Conservation (phyloP, 2,888 invertebrate species). For the Boloria euphrosyne region DNA sequence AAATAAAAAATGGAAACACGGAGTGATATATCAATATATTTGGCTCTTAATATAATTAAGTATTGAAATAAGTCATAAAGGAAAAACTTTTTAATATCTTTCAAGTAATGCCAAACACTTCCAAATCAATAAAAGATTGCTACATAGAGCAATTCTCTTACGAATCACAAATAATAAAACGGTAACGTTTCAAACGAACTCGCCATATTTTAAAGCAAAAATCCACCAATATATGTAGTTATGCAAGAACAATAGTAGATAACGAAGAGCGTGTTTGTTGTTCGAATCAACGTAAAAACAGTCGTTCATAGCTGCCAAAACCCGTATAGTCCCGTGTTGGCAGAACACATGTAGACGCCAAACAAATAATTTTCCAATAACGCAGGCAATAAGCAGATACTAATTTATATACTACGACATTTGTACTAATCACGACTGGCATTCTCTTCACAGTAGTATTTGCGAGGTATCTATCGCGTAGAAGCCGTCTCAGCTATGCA, state of each 20-base stretch:
- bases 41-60: too few species aligned
- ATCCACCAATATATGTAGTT: conserved; percentile 37
- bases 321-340: conserved; percentile 23
- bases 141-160: neutral
- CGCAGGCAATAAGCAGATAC: conserved; percentile 24
- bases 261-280: conserved; percentile 40
- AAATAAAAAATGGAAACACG: neutral
- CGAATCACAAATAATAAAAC: conserved; percentile 16
- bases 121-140: too few species aligned
- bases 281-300: conserved; percentile 41
- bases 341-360: conserved; percentile 35
- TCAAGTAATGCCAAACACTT: too few species aligned
- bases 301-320: conserved; percentile 32
- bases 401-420: conserved; percentile 12
- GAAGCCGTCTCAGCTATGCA: neutral
- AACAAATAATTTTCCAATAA: conserved; percentile 42
- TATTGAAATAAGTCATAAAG: too few species aligned
- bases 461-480: neutral
- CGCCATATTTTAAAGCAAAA: conserved; percentile 33
- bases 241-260: conserved; percentile 42
- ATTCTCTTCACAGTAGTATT: conserved; percentile 8
- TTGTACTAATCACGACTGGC: conserved; percentile 12
- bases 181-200: conserved; percentile 21
- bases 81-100: too few species aligned
- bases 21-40: too few species aligned